phyloP scores from a whole-genome alignment of 2,888 invertebrate species.

The Cerastis leucographa region DNA sequence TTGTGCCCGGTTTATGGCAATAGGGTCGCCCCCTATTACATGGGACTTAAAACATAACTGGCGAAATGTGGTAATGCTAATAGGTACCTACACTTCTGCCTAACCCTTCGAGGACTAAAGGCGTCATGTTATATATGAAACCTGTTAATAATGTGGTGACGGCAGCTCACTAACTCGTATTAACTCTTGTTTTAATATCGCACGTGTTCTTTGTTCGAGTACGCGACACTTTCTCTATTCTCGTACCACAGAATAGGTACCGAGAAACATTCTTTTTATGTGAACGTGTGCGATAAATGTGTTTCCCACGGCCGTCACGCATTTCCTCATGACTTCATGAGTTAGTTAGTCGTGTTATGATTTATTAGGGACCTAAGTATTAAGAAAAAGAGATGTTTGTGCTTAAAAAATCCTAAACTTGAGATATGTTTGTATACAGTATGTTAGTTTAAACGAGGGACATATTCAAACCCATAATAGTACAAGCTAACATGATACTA shows the following conservation, averaged over 20 bases:
- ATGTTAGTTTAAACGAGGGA: too few relatives aligned
- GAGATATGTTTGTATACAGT: too few relatives aligned
- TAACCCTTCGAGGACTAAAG: too few relatives aligned
- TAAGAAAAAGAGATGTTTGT: neutral
- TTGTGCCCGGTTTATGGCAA: too few relatives aligned
- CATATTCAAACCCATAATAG: too few relatives aligned
- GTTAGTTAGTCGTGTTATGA: neutral
- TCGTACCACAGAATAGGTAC: conserved; percentile 35
- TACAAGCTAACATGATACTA: too few relatives aligned
- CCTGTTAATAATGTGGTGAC: conserved; percentile 42
- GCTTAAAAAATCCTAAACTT: neutral
- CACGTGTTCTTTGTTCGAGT: conserved; percentile 27
- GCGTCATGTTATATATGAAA: neutral
- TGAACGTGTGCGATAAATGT: conserved; percentile 26
- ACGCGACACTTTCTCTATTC: conserved; percentile 52
- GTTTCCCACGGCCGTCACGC: conserved; percentile 54
- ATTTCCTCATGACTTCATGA: conserved; percentile 49
- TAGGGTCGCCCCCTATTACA: too few relatives aligned
- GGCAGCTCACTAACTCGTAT: conserved; percentile 24
- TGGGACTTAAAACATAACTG: too few relatives aligned
- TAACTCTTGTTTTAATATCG: conserved; percentile 38
- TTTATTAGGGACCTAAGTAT: neutral
- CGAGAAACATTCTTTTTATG: conserved; percentile 39
- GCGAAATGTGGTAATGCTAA: too few relatives aligned
- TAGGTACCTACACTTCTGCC: too few relatives aligned